Base-by-base conservation (phyloP, 2,797 vertebrate species). In the Catharus ustulatus region DNA sequence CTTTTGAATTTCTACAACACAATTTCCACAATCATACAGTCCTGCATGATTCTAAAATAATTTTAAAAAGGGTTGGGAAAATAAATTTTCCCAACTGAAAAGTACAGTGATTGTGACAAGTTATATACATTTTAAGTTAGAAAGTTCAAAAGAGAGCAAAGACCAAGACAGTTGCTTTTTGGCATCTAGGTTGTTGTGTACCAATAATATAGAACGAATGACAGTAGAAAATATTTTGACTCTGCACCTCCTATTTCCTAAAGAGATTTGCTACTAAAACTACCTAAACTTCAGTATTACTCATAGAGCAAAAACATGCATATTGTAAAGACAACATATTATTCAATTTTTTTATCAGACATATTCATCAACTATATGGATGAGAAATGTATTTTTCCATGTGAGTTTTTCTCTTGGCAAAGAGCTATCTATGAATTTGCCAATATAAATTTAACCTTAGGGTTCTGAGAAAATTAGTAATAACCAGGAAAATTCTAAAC, bases 391-490 rank as follows among this genome's bases (percentile, higher is more conserved):
- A 59, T 74, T 87, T 95, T 94, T 92, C 77, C 83, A 89, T 85
- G 40, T 0, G 3, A 91, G n/a, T 85, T 96, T 96, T 96, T 90
- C 77, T 92, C 30, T 91, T 96, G 90, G 93, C 84, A 95, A 95
- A 91, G 62, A 88, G 21, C 11, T 89, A 59, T 64, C 51, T 76
- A 57, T 91, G 83, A 91, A 91, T 64, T 95, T 93, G 94, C 93
- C 93, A 96, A 94, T 45, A 72, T 95, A 97, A 97, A 97, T 95
- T 90, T 91, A 89, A 86, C 84, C 83, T 21, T 42, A 64, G 36
- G 5, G 16, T 91, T 96, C 55, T 88, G 69, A 94, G 75, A 96
- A 94, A 87, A 97, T 94, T 83, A 94, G 34, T 75, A 84, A 77
- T 90, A 94, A 86, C 88, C 89, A 68, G 69, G 66, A 94, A 69